A percentile compares a stretch with the other conserved stretches of the same genome.
phyloP scores from a whole-genome alignment of 2,888 invertebrate genomes.

The Sipha maydis region DNA sequence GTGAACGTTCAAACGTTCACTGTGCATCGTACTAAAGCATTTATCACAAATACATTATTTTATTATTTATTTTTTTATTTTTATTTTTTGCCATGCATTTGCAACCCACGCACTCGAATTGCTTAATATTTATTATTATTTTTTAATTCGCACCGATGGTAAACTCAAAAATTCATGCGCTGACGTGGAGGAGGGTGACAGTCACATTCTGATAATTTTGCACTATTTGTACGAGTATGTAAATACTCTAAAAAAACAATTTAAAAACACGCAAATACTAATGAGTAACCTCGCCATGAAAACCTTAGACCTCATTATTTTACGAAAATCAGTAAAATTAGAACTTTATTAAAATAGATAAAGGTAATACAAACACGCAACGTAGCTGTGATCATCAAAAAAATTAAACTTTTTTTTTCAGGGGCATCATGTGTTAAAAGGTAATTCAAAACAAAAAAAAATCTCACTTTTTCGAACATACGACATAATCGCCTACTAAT shows the following conservation, averaged over 20 bases:
- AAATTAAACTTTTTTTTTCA: background rate
- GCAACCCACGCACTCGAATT: background rate
- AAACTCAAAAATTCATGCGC: background rate
- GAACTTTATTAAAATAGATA: background rate
- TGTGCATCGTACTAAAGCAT: background rate
- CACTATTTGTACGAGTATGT: background rate
- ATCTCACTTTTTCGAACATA: background rate
- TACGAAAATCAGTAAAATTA: background rate
- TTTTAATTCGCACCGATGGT: no score
- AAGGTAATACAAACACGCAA: background rate
- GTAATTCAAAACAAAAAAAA: conserved; percentile 8
- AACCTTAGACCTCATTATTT: background rate
- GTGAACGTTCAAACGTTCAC: no score
- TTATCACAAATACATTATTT: no score
- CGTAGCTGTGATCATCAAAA: background rate
- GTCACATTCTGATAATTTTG: background rate
- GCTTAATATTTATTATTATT: background rate
- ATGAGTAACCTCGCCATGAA: background rate
- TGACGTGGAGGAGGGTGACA: background rate
- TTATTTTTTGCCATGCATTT: no score
- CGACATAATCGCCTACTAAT: background rate
- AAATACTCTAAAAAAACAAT: background rate
- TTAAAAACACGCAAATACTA: background rate
- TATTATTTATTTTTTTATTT: no score
- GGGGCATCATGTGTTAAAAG: background rate